Evolutionary conservation across 2,797 vertebrate species (phyloP), one percentile per base, ranked within the genome.

Genomic region (Onychomys leucogaster): DNA sequence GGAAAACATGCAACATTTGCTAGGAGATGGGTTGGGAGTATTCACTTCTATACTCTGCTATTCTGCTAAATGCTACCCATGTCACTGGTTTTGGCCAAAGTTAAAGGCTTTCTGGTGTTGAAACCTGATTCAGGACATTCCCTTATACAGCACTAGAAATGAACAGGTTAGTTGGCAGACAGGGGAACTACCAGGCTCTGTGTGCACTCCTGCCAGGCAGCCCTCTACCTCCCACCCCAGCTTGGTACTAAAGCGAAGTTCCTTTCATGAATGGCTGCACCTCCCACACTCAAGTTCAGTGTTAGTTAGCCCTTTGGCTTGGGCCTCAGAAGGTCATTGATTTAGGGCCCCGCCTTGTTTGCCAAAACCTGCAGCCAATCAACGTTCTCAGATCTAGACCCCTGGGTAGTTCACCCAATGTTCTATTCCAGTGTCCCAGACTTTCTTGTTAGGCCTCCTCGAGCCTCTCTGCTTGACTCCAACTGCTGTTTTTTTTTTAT

Each of bases 201-300:
- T 3, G 9, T 43, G 41, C 14, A 5, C 27, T 46, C 12, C 49
- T n/a, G 27, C 61, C 17, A 1, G 0, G 14, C 0, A 7, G 8
- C 77, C 71, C 37, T 76, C 16, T 25, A 61, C 55, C 23, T 4
- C 29, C 37, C 14, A 8, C 37, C 3, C 0, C 21, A 16, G 65
- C 67, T 59, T n/a, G 3, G 71, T 16, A 17, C 43, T 63, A 81
- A 4, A 19, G 12, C 0, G 46, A 73, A 27, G 11, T 13, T 55
- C 61, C 78, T 85, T 78, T 55, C 55, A 0, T 8, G n/a, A 65
- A 78, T 23, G 65, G 12, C 32, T 10, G 11, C 1, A 8, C 27
- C 49, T 43, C 34, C 25, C 13, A 2, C 25, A 9, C 5, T 2
- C 23, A 86, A 75, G 77, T 49, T 16, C 29, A 61, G 34, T 65